Evolutionary conservation across 2,113 vertebrate species (phyloP).

Genomic region (Bagarius yarrelli): DNA sequence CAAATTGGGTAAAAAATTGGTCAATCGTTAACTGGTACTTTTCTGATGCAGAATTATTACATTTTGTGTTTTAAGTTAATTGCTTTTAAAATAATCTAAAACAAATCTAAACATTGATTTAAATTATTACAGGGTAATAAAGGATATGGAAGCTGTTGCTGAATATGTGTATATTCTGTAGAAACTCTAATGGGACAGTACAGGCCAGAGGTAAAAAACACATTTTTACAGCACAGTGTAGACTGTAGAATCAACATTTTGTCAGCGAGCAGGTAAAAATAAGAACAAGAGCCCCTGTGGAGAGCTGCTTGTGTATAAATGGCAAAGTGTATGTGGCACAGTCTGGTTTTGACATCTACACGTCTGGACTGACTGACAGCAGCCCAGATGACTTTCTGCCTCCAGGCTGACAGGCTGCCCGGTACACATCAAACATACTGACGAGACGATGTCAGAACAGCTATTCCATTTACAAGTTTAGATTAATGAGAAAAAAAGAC

Average conservation of each 20-base stretch:
- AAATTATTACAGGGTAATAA: not conserved
- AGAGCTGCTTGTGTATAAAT: slow-evolving; percentile 52
- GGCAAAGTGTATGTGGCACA: slow-evolving; percentile 39
- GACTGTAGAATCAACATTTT: slow-evolving; percentile 73
- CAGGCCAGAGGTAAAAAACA: slow-evolving; percentile 65
- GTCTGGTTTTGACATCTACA: slow-evolving; percentile 39
- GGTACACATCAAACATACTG: slow-evolving; percentile 58
- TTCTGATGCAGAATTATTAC: not conserved
- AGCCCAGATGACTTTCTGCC: slow-evolving; percentile 58
- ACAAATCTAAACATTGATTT: not conserved
- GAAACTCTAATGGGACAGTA: slow-evolving; percentile 62
- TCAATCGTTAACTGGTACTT: no score
- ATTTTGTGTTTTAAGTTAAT: not conserved
- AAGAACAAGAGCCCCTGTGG: slow-evolving; percentile 16
- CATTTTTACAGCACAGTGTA: slow-evolving; percentile 67
- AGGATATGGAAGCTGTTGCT: slow-evolving; percentile 21
- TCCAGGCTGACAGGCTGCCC: slow-evolving; percentile 66
- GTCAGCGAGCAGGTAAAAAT: slow-evolving; percentile 55
- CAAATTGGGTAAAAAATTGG: no score
- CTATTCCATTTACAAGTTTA: slow-evolving; percentile 67
- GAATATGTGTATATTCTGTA: slow-evolving; percentile 56
- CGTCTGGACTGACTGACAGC: slow-evolving; percentile 60
- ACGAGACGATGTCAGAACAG: slow-evolving; percentile 48
- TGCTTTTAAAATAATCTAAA: not conserved
- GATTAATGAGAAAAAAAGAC: slow-evolving; percentile 28